Evolutionary conservation across 2,797 vertebrate genomes (phyloP), one percentile per base, ranked within the genome.

Genomic region (Valencia hispanica): DNA sequence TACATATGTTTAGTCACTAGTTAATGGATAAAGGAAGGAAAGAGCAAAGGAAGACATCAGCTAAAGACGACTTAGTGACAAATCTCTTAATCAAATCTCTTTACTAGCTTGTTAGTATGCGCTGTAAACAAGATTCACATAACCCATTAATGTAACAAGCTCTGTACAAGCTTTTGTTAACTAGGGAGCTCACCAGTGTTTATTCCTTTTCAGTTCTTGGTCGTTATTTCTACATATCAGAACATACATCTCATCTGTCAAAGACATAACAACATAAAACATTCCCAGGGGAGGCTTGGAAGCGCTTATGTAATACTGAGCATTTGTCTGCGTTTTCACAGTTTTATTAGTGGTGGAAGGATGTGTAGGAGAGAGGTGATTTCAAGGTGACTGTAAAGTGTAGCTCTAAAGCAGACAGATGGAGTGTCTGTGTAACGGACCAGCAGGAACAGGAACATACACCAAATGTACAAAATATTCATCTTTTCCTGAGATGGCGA

Each of bases 401-500:
- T 82, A 74, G 77, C 83, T 83, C 68, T 45, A 73, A 78, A 79
- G 74, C 75, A 82, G 81, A 79, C 86, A 88, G 88, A 88, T 86
- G 87, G 88, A 50, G 86, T 68, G 78, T 77, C 79, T 84, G 81
- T 73, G 66, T 86, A 68, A 45, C 57, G 50, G 68, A 75, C 15
- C 81, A 79, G 73, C 71, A 57, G 75, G 77, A 79, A 47, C 68
- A 51, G 69, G 59, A 51, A 73, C 59, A 66, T 30, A 17, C 55
- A 69, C 32, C 63, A 20, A 73, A 82, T 72, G 55, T 48, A 74
- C 65, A 55, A 79, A 84, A 79, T 69, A 70, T 73, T 30, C 27
- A 30, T 71, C 53, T 71, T 72, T 68, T 70, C 79, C 76, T 20
- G 14, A 77, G 48, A 25, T 32, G 12, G 39, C 51, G 39, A 73